Percentiles rank a stretch among this genome's conserved stretches.
Evolutionary conservation across 2,113 vertebrate species (phyloP).

Genomic region (Bostrychus sinensis): DNA sequence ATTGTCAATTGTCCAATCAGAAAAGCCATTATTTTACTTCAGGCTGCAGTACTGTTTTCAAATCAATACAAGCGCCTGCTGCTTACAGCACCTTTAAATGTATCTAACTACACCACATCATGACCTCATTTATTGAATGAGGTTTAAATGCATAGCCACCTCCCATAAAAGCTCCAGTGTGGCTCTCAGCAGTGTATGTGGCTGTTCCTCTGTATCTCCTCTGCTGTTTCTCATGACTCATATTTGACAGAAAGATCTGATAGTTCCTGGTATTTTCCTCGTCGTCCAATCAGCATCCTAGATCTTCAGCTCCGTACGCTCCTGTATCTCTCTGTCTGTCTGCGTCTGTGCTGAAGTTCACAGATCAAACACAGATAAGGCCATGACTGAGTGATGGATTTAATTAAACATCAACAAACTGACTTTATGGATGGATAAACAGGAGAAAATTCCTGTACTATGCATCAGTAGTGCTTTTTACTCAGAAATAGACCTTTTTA

Average conservation of each 20-base stretch:
- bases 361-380: constrained; percentile 21
- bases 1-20: too few species aligned
- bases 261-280: constrained; percentile 56
- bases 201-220: constrained; percentile 25
- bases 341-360: constrained; percentile 46
- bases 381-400: neutral
- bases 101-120: too few species aligned
- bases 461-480: too few species aligned
- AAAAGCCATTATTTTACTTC: too few species aligned
- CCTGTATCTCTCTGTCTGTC: constrained; percentile 33
- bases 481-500: too few species aligned
- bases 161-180: too few species aligned
- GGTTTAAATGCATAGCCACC: too few species aligned
- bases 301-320: constrained; percentile 59
- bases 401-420: neutral
- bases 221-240: constrained; percentile 46
- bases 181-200: constrained; percentile 14
- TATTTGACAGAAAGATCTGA: constrained; percentile 55
- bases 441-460: too few species aligned
- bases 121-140: too few species aligned
- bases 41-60: too few species aligned
- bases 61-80: too few species aligned
- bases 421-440: neutral
- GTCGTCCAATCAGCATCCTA: constrained; percentile 48
- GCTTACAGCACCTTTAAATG: too few species aligned